Base-by-base conservation (phyloP, 2,797 vertebrate genomes). In the Fistularia commersonii region DNA sequence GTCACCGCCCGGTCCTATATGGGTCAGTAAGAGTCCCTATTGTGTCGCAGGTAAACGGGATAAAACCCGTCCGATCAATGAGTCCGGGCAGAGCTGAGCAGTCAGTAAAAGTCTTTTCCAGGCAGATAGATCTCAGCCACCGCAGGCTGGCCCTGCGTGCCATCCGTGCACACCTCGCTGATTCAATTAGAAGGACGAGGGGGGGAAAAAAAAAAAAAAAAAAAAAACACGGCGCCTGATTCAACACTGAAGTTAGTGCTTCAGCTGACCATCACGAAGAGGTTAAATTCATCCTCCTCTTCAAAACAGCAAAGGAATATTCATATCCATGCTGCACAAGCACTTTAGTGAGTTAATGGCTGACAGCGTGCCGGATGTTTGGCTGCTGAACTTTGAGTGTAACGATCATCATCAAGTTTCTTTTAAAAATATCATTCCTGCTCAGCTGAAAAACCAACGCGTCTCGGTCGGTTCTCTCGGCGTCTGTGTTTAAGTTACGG, bases 41-140 rank as follows among this genome's bases (percentile, higher is more conserved):
- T 79, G 71, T 73, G 80, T 81, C 73, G 72, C 55, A 59, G 61
- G 76, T 74, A 80, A 86, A 74, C 72, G 66, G 60, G 66, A 88
- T 80, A 55, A 82, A 85, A 85, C 87, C 86, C 51, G 88, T 90
- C 66, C 62, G 65, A 83, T 88, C 80, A 80, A 84, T 80, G 61
- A 60, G 76, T 32, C 40, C 52, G 66, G 75, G 67, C 80, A 61
- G 58, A 57, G 57, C 64, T 65, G 79, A 76, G 72, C 76, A 85
- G 83, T 82, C 76, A 50, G 64, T 78, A 68, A 81, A 81, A 76
- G 77, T 81, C 79, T 74, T 67, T 81, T 80, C 79, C 74, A 82
- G 79, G 69, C 77, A 79, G 61, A 82, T 74, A 68, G 69, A 51
- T 81, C 76, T 84, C 74, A 72, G 83, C 57, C 46, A 59, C 70